These are phyloP conservation scores for Dendrolimus punctatus DNA, from an alignment of 1,140 invertebrate genomes.

Conservation along the genomic window DNA sequence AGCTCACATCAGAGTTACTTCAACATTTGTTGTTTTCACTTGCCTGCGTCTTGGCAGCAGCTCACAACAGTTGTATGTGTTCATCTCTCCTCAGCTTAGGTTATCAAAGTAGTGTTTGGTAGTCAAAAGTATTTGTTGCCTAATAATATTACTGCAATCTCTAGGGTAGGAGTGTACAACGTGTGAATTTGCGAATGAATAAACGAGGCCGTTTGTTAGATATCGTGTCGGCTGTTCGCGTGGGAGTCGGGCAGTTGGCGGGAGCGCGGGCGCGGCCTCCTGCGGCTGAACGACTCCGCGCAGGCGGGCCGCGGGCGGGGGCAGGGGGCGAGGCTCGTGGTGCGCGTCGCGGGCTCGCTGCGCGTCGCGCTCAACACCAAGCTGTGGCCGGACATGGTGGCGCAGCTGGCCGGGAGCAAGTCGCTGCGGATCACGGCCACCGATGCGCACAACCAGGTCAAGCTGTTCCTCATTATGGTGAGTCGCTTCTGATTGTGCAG, in stretches of 20 bases:
- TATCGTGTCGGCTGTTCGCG: slow-evolving; percentile 92
- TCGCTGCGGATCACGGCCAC: slow-evolving; percentile 91
- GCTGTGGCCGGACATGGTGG: slow-evolving; percentile 93
- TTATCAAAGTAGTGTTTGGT: too few species aligned
- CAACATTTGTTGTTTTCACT: too few species aligned
- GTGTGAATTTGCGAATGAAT: too few species aligned
- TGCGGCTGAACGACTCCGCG: slow-evolving; percentile 89
- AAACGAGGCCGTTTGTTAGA: slow-evolving; percentile 30
- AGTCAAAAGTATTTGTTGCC: too few species aligned
- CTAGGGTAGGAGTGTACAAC: too few species aligned
- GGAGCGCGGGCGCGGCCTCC: slow-evolving; percentile 89
- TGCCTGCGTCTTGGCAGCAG: too few species aligned
- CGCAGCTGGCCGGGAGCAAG: slow-evolving; percentile 88
- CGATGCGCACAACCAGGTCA: slow-evolving; percentile 86
- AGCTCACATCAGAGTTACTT: too few species aligned
- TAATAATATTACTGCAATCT: too few species aligned
- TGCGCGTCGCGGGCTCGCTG: slow-evolving; percentile 89
- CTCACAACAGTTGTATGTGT: too few species aligned
- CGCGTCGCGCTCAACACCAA: slow-evolving; percentile 95
- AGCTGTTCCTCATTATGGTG: slow-evolving; percentile 89
- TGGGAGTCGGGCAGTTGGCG: slow-evolving; percentile 91
- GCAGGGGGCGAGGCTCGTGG: slow-evolving; percentile 86
- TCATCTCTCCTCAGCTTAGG: too few species aligned
- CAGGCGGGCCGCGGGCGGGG: slow-evolving; percentile 65
- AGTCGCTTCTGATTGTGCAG: slow-evolving; percentile 15